Conservation (phyloP, 1,140 invertebrate genomes). For the Akabosia matsudoensis region DNA sequence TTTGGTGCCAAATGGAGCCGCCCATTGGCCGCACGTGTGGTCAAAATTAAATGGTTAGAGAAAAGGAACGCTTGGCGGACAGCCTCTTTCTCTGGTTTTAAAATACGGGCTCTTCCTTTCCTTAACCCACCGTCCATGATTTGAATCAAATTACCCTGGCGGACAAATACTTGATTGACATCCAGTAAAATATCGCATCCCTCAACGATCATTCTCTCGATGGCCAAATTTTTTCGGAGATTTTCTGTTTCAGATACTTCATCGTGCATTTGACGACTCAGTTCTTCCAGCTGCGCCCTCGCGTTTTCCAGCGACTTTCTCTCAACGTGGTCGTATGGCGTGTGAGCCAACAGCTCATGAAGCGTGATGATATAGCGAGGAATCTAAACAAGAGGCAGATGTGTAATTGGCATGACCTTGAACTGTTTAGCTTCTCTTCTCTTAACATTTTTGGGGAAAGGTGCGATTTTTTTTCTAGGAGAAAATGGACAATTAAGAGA, state of each 20-base stretch:
- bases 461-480: no score
- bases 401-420: neutral
- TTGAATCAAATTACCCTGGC: conserved; percentile 70
- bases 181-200: conserved; percentile 91
- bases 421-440: no score
- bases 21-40: conserved; percentile 75
- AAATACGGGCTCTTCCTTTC: conserved; percentile 39
- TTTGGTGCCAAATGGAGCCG: conserved; percentile 78
- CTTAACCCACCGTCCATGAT: conserved; percentile 57
- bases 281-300: conserved; percentile 79
- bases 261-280: conserved; percentile 79
- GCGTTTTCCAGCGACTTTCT: conserved; percentile 83
- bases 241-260: conserved; percentile 94
- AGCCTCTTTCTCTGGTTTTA: conserved; percentile 67
- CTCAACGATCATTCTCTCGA: conserved; percentile 92
- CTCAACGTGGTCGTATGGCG: conserved; percentile 92
- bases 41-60: conserved; percentile 80
- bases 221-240: conserved; percentile 84
- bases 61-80: conserved; percentile 81
- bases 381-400: conserved; percentile 61
- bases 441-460: no score
- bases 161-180: conserved; percentile 87
- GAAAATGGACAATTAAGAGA: no score
- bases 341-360: conserved; percentile 86
- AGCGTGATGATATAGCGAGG: conserved; percentile 88